phyloP scores from a whole-genome alignment of 2,888 invertebrate genomes.

The Oligia strigilis region DNA sequence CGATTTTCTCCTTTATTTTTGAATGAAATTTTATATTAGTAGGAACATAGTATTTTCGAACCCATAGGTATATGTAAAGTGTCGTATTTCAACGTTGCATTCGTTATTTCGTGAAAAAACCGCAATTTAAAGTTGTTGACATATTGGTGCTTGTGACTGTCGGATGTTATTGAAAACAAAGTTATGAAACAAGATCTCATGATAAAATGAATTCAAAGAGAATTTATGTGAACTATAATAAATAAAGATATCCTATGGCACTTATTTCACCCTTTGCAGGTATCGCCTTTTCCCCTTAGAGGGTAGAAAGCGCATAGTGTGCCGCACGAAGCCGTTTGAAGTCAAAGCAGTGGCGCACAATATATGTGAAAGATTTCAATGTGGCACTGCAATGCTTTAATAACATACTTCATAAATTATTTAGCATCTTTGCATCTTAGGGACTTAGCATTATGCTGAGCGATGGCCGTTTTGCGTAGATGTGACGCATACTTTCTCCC shows the following conservation, averaged over 20 bases:
- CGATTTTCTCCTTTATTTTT: no score
- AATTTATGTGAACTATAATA: neutral
- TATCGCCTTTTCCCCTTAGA: slow-evolving; percentile 20
- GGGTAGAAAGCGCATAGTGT: slow-evolving; percentile 35
- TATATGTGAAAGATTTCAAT: slow-evolving; percentile 14
- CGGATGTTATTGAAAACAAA: neutral
- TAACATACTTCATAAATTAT: slow-evolving; percentile 2
- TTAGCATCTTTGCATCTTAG: no score
- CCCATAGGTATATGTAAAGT: no score
- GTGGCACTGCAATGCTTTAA: neutral
- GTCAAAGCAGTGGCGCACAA: slow-evolving; percentile 35
- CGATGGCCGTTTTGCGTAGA: no score
- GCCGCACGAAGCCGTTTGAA: slow-evolving; percentile 30
- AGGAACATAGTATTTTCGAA: no score
- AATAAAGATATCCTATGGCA: slow-evolving; percentile 4
- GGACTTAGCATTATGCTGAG: no score
- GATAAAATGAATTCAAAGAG: slow-evolving; percentile 27
- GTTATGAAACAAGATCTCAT: neutral
- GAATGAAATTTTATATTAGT: no score
- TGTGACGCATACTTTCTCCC: no score
- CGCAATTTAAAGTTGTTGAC: no score
- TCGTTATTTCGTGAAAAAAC: no score
- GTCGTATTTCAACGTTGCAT: no score
- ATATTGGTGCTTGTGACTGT: no score
- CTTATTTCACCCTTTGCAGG: slow-evolving; percentile 37